phyloP scores from a whole-genome alignment of 2,113 vertebrate genomes.

The Apodemus sylvaticus region DNA sequence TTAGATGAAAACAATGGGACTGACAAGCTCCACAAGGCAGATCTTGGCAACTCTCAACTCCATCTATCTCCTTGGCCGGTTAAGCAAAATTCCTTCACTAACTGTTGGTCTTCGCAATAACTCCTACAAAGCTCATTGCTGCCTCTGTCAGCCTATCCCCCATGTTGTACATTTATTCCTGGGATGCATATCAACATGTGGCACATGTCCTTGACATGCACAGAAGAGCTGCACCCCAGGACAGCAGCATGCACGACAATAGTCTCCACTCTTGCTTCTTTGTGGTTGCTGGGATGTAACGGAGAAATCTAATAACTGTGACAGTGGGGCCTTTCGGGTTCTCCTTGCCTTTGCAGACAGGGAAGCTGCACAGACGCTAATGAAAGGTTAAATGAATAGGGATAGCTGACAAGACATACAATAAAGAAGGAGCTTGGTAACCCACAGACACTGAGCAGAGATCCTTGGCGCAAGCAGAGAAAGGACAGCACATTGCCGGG shows the following conservation, averaged over 20 bases:
- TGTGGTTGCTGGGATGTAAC: conserved; percentile 97
- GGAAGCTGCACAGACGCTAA: conserved; percentile 95
- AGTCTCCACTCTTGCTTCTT: conserved; percentile 88
- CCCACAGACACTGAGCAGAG: conserved; percentile 91
- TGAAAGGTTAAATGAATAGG: conserved; percentile 99
- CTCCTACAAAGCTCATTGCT: conserved; percentile 89
- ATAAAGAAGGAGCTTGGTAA: conserved; percentile 92
- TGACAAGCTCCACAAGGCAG: conserved; percentile 83
- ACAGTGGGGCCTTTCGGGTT: conserved; percentile 96
- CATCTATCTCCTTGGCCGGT: conserved; percentile 84
- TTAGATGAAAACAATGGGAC: conserved; percentile 83
- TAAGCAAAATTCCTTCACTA: conserved; percentile 92
- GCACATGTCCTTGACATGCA: conserved; percentile 96
- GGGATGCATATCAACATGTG: conserved; percentile 94
- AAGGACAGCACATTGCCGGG: conserved; percentile 91
- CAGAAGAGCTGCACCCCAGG: conserved; percentile 90
- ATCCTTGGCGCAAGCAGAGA: conserved; percentile 91
- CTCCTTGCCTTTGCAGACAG: conserved; percentile 92
- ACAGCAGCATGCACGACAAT: conserved; percentile 88
- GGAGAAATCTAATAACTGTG: conserved; percentile 99
- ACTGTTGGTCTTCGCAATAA: conserved; percentile 91
- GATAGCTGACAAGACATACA: conserved; percentile 98
- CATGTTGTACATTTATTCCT: conserved; percentile 86
- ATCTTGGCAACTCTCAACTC: conserved; percentile 84
- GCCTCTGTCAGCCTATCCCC: conserved; percentile 86